phyloP scores from a whole-genome alignment of 2,113 vertebrate species.

The Shinisaurus crocodilurus region DNA sequence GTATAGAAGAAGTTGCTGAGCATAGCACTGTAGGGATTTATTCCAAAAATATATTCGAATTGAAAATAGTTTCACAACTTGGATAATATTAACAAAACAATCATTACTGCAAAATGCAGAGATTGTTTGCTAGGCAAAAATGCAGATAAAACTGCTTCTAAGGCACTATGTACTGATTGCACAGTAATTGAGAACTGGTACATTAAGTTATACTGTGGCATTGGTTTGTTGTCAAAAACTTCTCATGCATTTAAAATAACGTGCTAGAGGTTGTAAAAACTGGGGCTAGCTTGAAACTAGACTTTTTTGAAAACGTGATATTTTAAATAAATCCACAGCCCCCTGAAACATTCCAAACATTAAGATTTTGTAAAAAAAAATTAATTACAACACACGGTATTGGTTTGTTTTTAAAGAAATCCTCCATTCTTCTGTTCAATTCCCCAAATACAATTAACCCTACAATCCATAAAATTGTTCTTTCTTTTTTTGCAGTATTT shows the following conservation, averaged over 20 bases:
- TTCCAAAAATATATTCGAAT: constrained; percentile 66
- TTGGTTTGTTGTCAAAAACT: constrained; percentile 48
- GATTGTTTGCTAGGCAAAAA: constrained; percentile 68
- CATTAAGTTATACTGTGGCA: constrained; percentile 56
- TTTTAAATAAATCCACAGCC: not conserved
- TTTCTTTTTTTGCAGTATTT: not conserved
- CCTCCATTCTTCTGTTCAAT: not conserved
- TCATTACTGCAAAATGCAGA: constrained; percentile 45
- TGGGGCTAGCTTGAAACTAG: not conserved
- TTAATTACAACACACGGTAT: not conserved
- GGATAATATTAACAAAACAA: constrained; percentile 63
- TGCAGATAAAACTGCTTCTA: constrained; percentile 64
- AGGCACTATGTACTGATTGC: constrained; percentile 33
- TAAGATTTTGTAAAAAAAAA: not conserved
- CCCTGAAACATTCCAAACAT: not conserved
- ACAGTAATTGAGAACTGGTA: constrained; percentile 39
- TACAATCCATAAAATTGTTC: not conserved
- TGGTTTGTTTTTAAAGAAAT: not conserved
- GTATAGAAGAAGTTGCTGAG: constrained; percentile 21
- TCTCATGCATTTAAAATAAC: constrained; percentile 36
- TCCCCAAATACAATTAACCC: not conserved
- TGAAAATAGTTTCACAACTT: constrained; percentile 52
- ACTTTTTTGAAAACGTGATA: not conserved
- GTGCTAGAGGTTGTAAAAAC: constrained; percentile 20
- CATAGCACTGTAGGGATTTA: constrained; percentile 27